Percentiles rank a stretch among this genome's conserved stretches.
Conservation (phyloP, 1,140 invertebrate species). For the Mya arenaria region DNA sequence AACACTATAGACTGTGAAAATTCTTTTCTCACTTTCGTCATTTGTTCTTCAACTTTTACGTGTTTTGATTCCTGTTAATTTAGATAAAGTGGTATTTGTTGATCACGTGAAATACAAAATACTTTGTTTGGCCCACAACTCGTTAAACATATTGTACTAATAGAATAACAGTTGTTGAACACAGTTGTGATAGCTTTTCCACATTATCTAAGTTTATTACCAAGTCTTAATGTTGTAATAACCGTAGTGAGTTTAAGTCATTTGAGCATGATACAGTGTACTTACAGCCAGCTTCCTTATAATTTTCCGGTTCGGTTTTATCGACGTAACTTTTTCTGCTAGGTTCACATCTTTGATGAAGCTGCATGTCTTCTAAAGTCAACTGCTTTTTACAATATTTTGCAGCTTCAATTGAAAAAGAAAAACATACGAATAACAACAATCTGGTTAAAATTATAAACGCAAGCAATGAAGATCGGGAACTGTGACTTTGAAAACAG, state of each 20-base stretch:
- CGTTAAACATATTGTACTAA: too few species aligned
- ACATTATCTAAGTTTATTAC: too few species aligned
- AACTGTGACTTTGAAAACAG: background rate
- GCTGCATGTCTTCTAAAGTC: background rate
- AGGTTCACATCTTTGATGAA: background rate
- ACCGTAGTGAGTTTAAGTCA: background rate
- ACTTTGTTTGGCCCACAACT: background rate
- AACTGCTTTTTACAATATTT: too few species aligned
- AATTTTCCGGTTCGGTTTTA: background rate
- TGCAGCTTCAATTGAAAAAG: too few species aligned
- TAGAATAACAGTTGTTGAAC: too few species aligned
- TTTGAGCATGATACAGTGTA: background rate
- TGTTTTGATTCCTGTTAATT: background rate
- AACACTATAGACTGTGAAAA: slow-evolving; percentile 11
- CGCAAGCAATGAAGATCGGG: too few species aligned
- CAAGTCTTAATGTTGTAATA: background rate
- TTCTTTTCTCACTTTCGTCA: slow-evolving; percentile 15
- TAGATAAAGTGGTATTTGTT: background rate
- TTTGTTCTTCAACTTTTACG: background rate
- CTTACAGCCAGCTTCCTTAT: background rate
- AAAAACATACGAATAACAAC: too few species aligned
- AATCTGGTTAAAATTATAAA: too few species aligned
- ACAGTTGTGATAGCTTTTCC: too few species aligned
- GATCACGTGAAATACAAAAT: background rate
- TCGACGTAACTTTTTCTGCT: background rate